These are phyloP conservation scores for Anguilla obscura DNA, from an alignment of 2,797 vertebrate species.

Conservation along the genomic window DNA sequence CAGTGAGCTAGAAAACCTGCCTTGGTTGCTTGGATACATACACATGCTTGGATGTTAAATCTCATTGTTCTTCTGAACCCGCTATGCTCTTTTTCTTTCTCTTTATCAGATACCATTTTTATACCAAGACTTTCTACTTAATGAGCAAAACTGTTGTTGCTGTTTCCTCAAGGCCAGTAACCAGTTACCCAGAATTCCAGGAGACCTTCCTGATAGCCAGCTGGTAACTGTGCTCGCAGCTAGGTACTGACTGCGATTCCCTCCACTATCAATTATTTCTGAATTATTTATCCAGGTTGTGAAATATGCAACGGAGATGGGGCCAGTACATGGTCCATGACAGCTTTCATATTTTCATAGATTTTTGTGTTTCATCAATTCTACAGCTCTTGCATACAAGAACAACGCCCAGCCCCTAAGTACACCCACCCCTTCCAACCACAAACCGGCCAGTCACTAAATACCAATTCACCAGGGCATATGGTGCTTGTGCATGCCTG, in stretches of 20 bases:
- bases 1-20: neutral
- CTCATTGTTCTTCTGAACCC: neutral
- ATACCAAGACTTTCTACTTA: neutral
- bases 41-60: neutral
- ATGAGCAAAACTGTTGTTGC: neutral
- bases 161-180: neutral
- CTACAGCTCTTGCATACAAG: neutral
- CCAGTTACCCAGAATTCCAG: neutral
- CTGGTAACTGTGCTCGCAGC: neutral
- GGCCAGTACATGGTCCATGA: neutral
- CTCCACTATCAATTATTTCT: neutral
- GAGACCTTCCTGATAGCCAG: neutral
- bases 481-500: neutral
- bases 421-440: too few species aligned
- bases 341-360: neutral
- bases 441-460: neutral
- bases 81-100: neutral
- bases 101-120: neutral
- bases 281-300: neutral
- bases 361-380: neutral
- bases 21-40: neutral
- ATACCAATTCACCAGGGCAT: neutral
- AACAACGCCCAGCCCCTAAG: neutral
- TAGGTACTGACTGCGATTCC: neutral
- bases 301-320: neutral